Conservation (phyloP, 1,140 invertebrate genomes). For the Streblospio benedicti region DNA sequence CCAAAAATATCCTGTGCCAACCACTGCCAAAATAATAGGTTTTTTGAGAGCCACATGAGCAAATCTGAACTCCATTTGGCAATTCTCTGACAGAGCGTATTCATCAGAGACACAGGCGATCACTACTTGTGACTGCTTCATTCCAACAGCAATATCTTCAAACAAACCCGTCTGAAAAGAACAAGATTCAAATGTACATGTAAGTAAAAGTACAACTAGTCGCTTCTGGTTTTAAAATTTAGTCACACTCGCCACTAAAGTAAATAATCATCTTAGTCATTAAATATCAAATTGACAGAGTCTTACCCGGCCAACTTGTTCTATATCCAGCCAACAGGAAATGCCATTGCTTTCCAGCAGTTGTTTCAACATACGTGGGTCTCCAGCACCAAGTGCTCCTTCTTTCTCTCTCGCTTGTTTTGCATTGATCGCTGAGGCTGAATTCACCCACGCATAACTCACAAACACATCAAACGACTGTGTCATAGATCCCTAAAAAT, state of each 20-base stretch:
- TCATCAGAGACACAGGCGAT: conserved; percentile 41
- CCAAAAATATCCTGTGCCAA: conserved; percentile 37
- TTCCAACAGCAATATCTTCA: conserved; percentile 36
- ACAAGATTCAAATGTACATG: no score
- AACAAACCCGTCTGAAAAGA: conserved; percentile 31
- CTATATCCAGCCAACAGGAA: conserved; percentile 20
- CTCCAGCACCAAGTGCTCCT: conserved; percentile 17
- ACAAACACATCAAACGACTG: conserved; percentile 16
- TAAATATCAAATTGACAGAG: not conserved
- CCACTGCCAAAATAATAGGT: conserved; percentile 32
- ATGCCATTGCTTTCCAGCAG: conserved; percentile 18
- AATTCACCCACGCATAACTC: conserved; percentile 18
- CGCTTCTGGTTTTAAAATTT: no score
- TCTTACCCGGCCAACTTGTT: conserved; percentile 11
- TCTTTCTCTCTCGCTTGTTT: conserved; percentile 21
- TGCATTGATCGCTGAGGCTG: conserved; percentile 13
- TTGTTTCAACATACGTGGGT: conserved; percentile 17
- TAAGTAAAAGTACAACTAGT: no score
- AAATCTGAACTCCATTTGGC: conserved; percentile 43
- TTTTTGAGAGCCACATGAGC: conserved; percentile 31
- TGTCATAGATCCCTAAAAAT: not conserved
- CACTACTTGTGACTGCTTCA: conserved; percentile 33
- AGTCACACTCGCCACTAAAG: no score
- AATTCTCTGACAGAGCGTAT: conserved; percentile 33
- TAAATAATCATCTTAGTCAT: conserved; percentile 1